A percentile compares a stretch with the other conserved stretches of the same genome.
phyloP scores from a whole-genome alignment of 2,888 invertebrate genomes.

The Patella pellucida region DNA sequence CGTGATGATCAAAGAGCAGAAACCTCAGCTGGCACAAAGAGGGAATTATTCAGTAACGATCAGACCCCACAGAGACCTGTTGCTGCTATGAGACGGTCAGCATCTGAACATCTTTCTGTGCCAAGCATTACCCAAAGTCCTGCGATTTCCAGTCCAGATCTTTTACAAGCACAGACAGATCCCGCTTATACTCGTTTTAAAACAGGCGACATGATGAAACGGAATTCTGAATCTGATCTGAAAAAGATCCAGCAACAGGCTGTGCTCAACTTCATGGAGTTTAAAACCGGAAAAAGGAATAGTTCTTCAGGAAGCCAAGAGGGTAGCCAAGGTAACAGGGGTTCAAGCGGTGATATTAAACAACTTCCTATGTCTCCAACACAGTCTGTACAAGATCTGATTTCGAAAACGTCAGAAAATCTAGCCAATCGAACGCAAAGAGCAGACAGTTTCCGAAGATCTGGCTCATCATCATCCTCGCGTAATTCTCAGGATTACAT shows the following conservation, averaged over 20 bases:
- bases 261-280: conserved; percentile 83
- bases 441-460: conserved; percentile 54
- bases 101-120: conserved; percentile 48
- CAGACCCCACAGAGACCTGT: neutral
- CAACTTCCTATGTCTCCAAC: conserved; percentile 26
- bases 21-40: neutral
- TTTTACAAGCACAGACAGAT: neutral
- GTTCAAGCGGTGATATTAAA: conserved; percentile 23
- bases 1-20: neutral
- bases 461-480: conserved; percentile 46
- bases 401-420: conserved; percentile 37
- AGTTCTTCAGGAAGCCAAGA: conserved; percentile 17
- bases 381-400: conserved; percentile 37
- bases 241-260: conserved; percentile 89
- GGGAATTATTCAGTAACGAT: neutral
- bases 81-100: conserved; percentile 45
- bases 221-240: conserved; percentile 77
- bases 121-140: neutral
- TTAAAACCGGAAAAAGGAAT: conserved; percentile 73
- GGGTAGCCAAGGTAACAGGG: neutral
- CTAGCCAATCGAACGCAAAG: conserved; percentile 48
- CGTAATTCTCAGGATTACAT: conserved; percentile 51
- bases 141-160: neutral
- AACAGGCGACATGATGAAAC: neutral
- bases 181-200: neutral